Evolutionary conservation across 2,113 vertebrate genomes (phyloP), one percentile per base, ranked within the genome.

Genomic region (Calidris pygmaea): DNA sequence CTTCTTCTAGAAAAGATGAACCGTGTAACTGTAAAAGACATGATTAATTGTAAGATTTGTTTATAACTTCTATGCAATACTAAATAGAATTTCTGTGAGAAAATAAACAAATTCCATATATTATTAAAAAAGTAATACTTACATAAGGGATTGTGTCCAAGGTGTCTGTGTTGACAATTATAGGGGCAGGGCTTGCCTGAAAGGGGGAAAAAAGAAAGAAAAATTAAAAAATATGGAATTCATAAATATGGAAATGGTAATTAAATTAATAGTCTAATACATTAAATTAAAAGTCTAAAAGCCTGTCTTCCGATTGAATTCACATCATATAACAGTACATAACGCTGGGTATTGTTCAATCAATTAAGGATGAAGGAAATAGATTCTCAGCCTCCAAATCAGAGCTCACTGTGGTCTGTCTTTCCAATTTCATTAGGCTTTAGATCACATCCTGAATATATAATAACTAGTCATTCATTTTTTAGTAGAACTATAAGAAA

Each of bases 91-190:
- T 80, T 74, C 41, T 29, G 8, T 27, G 10, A 7, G 24, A 86
- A 90, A 95, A 90, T 16, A 41, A 79, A 66, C 3, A 19, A 52
- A 87, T 87, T 66, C 12, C 37, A 77, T 12, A 12, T 27, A 76
- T 48, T 45, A 66, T 58, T 29, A 14, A 84, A 86, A 77, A 86
- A 76, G 34, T 12, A 55, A 85, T 98, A 99, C 99, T 99, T 98
- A 99, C 99, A 72, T 99, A 99, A 95, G 99, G 99, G 97, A 99
- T 98, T 18, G 99, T 99, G 86, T 99, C 99, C 99, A 99, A 97
- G n/a, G 99, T 99, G 97, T 99, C 99, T 97, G 99, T 99, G 97
- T 99, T 99, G 98, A 99, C 98, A 96, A 99, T 99, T 96, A 99
- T 99, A 87, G 99, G 99, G 92, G 99, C 99, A 93, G 99, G 99